A percentile compares a stretch with the other conserved stretches of the same genome.
Conservation (phyloP, 2,888 invertebrate genomes). For the Euzetes globulus region DNA sequence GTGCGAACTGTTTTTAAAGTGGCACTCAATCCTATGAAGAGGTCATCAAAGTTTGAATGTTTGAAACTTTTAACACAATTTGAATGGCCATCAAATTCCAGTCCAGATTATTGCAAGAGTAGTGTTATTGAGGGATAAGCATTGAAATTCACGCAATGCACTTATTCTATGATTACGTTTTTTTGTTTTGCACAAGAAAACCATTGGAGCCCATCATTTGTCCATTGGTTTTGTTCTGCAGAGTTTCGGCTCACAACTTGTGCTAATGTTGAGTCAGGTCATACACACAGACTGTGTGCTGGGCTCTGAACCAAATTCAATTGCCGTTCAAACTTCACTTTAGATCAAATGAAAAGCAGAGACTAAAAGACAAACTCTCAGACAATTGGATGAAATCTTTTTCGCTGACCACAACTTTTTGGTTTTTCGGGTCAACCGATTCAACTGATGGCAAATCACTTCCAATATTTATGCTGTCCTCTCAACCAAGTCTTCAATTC, state of each 20-base stretch:
- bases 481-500: too few species aligned
- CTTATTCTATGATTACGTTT: neutral
- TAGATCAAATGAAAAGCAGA: neutral
- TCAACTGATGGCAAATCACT: neutral
- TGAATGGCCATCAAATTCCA: slow-evolving; percentile 23
- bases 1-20: slow-evolving; percentile 25
- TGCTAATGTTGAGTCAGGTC: slow-evolving; percentile 4
- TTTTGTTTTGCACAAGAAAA: slow-evolving; percentile 24
- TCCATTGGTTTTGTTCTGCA: neutral
- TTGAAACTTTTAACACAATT: slow-evolving; percentile 17
- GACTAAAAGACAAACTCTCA: neutral
- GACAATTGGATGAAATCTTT: neutral
- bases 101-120: neutral
- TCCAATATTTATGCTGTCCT: neutral
- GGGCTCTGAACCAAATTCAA: slow-evolving; percentile 23
- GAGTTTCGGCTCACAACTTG: slow-evolving; percentile 11
- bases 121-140: neutral
- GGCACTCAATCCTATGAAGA: slow-evolving; percentile 15
- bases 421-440: neutral
- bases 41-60: slow-evolving; percentile 28
- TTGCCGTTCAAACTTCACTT: slow-evolving; percentile 26
- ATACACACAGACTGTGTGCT: neutral
- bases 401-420: slow-evolving; percentile 18
- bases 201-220: slow-evolving; percentile 26
- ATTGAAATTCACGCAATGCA: slow-evolving; percentile 25